Percentiles rank a stretch among this genome's conserved stretches.
Conservation (phyloP, 2,888 invertebrate genomes). For the Chymomyza procnemis region DNA sequence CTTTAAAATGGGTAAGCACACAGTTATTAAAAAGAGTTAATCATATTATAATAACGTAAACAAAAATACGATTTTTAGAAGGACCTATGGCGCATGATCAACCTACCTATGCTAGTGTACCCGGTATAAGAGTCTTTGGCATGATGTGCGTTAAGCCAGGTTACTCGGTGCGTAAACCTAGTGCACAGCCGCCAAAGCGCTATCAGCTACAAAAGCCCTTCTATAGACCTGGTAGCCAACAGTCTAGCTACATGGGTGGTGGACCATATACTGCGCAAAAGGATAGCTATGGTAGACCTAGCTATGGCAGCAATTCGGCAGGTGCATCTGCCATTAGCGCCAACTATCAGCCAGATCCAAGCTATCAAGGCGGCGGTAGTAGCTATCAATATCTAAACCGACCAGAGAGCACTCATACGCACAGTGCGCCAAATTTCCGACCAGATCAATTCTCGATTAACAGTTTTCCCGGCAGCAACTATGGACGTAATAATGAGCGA, state of each 20-base stretch:
- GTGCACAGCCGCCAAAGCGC: conserved; percentile 76
- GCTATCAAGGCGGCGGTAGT: conserved; percentile 61
- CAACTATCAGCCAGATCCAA: conserved; percentile 73
- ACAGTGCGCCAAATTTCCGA: conserved; percentile 68
- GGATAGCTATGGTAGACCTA: conserved; percentile 63
- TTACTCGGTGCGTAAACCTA: conserved; percentile 77
- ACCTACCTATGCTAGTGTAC: conserved; percentile 95
- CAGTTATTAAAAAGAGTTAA: neutral
- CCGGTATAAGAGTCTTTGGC: conserved; percentile 94
- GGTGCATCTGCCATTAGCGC: conserved; percentile 62
- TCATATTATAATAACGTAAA: neutral
- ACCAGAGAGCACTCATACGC: conserved; percentile 73
- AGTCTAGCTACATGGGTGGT: conserved; percentile 52
- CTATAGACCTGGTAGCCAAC: conserved; percentile 68
- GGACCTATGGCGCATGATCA: conserved; percentile 96
- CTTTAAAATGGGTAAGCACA: conserved; percentile 87
- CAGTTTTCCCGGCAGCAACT: conserved; percentile 74
- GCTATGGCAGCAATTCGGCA: conserved; percentile 47
- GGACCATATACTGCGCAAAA: conserved; percentile 35
- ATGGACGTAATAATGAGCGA: conserved; percentile 77
- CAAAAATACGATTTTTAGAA: conserved; percentile 80
- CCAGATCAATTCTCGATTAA: conserved; percentile 73
- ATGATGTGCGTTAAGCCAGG: conserved; percentile 91
- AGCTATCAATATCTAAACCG: conserved; percentile 77
- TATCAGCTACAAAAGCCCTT: conserved; percentile 77